Evolutionary conservation across 2,113 vertebrate genomes (phyloP), one percentile per base, ranked within the genome.

Genomic region (Catharus bicknelli): DNA sequence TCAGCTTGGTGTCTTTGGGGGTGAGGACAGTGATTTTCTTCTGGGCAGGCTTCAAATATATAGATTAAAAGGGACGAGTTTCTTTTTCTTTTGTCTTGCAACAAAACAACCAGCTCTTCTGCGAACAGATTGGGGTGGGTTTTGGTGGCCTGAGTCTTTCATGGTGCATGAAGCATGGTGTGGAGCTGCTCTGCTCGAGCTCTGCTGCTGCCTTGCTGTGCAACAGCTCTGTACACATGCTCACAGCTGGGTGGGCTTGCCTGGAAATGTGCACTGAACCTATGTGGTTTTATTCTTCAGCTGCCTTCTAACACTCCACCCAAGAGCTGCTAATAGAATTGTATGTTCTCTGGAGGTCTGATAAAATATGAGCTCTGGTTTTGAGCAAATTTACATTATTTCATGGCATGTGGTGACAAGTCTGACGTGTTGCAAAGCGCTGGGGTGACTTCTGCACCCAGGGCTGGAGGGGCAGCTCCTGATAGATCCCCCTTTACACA

Each of bases 391-490:
- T 70, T 61, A 32, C 42, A 10, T 83, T 58, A 57, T 45, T 90
- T 82, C 68, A 34, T 42, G 58, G 25, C 21, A 53, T 23, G 30
- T 27, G 55, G 66, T 87, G 81, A 82, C 62, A 86, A 77, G 76
- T 76, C 43, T 90, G 42, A 51, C 5, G 23, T 84, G 12, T 54
- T 86, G 40, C 3, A 0, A 51, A 86, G 51, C 57, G 34, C 54
- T 38, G 38, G 57, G 13, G 29, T 90, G 70, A 58, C 55, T 78
- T 90, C 47, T 78, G 67, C 38, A 55, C 30, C 32, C 42, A 22
- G 47, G 30, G 72, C 76, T 92, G 66, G 61, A 90, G 76, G 38
- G 57, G 40, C 59, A 90, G 70, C 45, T 92, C 81, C 51, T n/a
- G 77, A 59, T 22, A 50, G 21, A 29, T 17, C 15, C n/a, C 32